Conservation (phyloP, 1,140 invertebrate species). For the Mylabris phalerata region DNA sequence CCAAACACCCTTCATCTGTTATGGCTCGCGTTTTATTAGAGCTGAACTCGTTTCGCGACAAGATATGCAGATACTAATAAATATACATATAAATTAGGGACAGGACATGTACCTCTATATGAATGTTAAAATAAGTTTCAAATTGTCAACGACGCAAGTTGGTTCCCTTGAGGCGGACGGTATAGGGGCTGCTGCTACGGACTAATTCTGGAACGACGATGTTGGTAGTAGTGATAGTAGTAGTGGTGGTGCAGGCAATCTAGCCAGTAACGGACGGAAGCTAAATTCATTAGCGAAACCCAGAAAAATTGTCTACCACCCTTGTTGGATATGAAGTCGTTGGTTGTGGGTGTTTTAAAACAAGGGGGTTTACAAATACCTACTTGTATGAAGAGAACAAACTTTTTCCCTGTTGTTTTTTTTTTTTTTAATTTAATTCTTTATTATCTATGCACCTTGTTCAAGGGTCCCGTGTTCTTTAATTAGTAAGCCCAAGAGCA, state of each 20-base stretch:
- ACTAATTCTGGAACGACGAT: conserved; percentile 27
- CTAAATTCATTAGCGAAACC: conserved; percentile 40
- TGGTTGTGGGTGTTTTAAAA: background rate
- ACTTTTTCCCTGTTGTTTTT: conserved; percentile 16
- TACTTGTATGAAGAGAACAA: conserved; percentile 8
- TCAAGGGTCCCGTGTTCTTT: conserved; percentile 12
- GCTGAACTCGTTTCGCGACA: conserved; percentile 17
- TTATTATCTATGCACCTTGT: conserved; percentile 28
- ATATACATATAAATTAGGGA: conserved; percentile 39
- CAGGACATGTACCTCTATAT: conserved; percentile 37
- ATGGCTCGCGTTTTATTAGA: conserved; percentile 9
- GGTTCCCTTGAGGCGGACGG: conserved; percentile 18
- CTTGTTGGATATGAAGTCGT: conserved; percentile 26
- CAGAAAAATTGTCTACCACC: conserved; percentile 35
- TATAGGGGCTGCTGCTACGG: conserved; percentile 15
- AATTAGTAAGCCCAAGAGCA: conserved; percentile 17
- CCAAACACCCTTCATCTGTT: background rate
- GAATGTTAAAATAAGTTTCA: conserved; percentile 47
- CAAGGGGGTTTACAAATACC: background rate
- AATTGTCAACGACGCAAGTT: conserved; percentile 45
- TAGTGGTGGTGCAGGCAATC: conserved; percentile 26
- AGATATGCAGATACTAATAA: conserved; percentile 36
- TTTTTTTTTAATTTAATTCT: conserved; percentile 28
- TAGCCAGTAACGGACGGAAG: conserved; percentile 23
- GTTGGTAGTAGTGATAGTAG: no score